Evolutionary conservation across 1,140 invertebrate species (phyloP), one percentile per base, ranked within the genome.

Genomic region (Drosophila rhopaloa): DNA sequence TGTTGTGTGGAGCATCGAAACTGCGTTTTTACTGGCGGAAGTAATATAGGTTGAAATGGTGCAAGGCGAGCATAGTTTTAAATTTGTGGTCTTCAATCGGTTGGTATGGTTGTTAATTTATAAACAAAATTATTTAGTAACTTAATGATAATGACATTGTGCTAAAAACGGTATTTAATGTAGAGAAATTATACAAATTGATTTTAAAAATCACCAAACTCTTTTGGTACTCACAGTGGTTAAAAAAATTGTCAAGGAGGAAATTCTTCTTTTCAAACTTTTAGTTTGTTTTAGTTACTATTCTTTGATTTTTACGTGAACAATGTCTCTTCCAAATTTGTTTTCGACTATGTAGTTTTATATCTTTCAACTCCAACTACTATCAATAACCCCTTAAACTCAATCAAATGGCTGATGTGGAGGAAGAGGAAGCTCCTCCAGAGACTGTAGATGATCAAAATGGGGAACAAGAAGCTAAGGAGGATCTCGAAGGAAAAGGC

Each of bases 381-480:
- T 13, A 19, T 14, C 4, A 35, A 10, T 37, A 14, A 29, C 19
- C 47, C 38, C 8, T 19, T 9, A 14, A 38, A 44, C 24, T 48
- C 61, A 43, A 58, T 59, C 27, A 32, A 76, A 76, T 76, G 73
- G 53, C 72, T 10, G 43, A 54, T 47, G 41, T 29, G 8, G 44
- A 72, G 37, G 19, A 41, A 4, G 51, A 47, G 7, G 37, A 40
- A 37, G 35, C 27, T 2, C 24, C 43, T 55, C 5, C 16, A 19
- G 46, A 35, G 19, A 4, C 10, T 1, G 46, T 7, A 8, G 29
- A 51, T 4, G 47, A 14, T 4, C 40, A 32, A 48, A 14, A 46
- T n/a, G 38, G 51, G 0, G 24, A 16, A 29, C 37, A 46, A 5
- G 46, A 37, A 11, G 16, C 5, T 0, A 53, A 16, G 1, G 55